phyloP scores from a whole-genome alignment of 2,113 vertebrate species.

The Procavia capensis region DNA sequence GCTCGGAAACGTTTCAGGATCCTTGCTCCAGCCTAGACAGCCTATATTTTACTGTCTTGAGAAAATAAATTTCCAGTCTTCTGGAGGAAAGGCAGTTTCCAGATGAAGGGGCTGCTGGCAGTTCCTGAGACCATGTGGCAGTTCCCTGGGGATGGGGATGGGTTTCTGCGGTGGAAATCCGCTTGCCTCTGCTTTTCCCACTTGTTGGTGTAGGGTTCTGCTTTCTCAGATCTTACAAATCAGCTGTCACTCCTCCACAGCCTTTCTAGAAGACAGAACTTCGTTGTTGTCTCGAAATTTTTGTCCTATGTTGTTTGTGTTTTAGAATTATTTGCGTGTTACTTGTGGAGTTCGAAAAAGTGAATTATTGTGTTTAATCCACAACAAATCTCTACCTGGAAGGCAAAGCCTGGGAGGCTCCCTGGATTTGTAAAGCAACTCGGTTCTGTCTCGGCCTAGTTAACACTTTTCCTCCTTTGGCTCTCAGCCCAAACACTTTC shows the following conservation, averaged over 20 bases:
- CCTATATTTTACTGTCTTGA: not conserved
- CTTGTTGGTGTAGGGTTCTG: not conserved
- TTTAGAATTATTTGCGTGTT: not conserved
- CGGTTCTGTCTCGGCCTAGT: accelerated
- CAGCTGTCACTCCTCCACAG: not conserved
- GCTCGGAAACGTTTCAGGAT: not conserved
- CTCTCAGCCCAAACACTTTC: not conserved
- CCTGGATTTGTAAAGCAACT: not conserved
- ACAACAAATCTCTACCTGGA: not conserved
- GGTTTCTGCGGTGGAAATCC: accelerated
- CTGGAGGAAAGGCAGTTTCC: not conserved
- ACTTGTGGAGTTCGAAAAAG: not conserved
- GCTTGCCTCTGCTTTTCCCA: not conserved
- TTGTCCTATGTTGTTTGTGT: not conserved
- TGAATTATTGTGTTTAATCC: not conserved
- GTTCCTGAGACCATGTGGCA: no score
- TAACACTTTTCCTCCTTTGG: not conserved
- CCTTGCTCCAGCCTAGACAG: not conserved
- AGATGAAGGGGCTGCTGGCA: not conserved
- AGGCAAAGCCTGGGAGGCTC: not conserved
- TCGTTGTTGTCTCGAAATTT: not conserved
- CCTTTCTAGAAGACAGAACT: not conserved
- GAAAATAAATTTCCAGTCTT: not conserved
- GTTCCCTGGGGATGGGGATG: no score
- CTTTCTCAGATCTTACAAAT: not conserved